Evolutionary conservation across 2,113 vertebrate species (phyloP).

Genomic region (mouse (Mus musculus)): GRCm39 chr7:3147501-3148000

Average conservation of each 20-base stretch:
- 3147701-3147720: slow-evolving; percentile 96
- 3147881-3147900: slow-evolving; percentile 87
- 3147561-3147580: too few species aligned
- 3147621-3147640: too few species aligned
- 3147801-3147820: slow-evolving; percentile 95
- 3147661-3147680: slow-evolving; percentile 93
- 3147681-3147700: slow-evolving; percentile 96
- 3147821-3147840: slow-evolving; percentile 96
- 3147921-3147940: slow-evolving; percentile 80
- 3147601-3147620: too few species aligned
- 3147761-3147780: slow-evolving; percentile 95
- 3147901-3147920: slow-evolving; percentile 85
- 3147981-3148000: slow-evolving; percentile 89
- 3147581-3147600: too few species aligned
- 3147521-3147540: too few species aligned
- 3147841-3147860: slow-evolving; percentile 91
- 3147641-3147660: too few species aligned
- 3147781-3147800: slow-evolving; percentile 92
- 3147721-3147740: slow-evolving; percentile 98
- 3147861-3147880: slow-evolving; percentile 90
- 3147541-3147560: too few species aligned
- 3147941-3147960: slow-evolving; percentile 85
- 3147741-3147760: slow-evolving; percentile 96
- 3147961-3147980: slow-evolving; percentile 89
- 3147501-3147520: too few species aligned